Base-by-base conservation (phyloP, 2,113 vertebrate species). In the Corythoichthys intestinalis region DNA sequence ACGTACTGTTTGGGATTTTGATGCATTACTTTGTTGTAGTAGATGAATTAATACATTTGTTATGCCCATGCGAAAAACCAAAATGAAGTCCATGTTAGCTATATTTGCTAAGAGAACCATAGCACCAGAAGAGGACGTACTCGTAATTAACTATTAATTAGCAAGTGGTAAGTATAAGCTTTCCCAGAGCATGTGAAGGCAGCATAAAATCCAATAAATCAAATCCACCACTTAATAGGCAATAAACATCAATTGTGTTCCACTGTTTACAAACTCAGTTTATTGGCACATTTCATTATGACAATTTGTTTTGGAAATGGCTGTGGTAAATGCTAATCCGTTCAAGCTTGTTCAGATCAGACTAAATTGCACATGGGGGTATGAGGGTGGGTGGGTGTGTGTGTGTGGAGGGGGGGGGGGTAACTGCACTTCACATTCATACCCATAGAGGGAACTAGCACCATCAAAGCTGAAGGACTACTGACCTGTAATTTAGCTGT, bases 391-490 rank as follows among this genome's bases (percentile, higher is more conserved):
- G 20, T 28, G 20, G 20, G 20, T 28, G 20, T 28, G 20, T 28
- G 20, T 28, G 20, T 28, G 20, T 28, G 20, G 20, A 28, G 20
- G 20, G 20, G 20, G 20, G 20, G 20, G 20, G 20, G 20, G 68
- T 65, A 83, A 17, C 47, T 72, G 66, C 58, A 52, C 37, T 65
- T 34, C 20, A 4, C 4, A 7, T 1, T 13, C 14, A 2, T 3
- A 15, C 75, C 87, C 80, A 71, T 48, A 86, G 87, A 87, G 80
- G 83, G 76, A 63, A 58, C 71, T 14, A 1, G 48, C 12, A 52
- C 78, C 76, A 62, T 66, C 73, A 49, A 48, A 39, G 48, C 74
- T 20, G 37, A 65, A 7, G 53, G 10, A 56, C 53, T 12, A 11
- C 20, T 56, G 9, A 35, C 28, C 14, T 50, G 48, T 15, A 1